Evolutionary conservation across 1,140 invertebrate species (phyloP), one percentile per base, ranked within the genome.

Genomic region (Linepithema humile): DNA sequence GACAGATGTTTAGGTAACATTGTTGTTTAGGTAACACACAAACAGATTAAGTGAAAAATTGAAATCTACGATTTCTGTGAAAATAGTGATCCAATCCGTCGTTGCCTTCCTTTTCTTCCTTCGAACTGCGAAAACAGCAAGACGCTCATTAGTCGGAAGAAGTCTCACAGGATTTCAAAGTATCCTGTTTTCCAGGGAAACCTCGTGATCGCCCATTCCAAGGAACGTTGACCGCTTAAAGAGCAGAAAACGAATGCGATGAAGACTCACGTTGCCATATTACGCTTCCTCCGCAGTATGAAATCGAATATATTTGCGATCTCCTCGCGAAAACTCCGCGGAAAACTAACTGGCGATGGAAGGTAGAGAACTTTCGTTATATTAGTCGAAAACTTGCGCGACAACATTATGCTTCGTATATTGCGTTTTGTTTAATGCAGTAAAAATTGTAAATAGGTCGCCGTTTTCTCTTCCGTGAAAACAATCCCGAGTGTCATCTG

Each of bases 91-190:
- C 2, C 45, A 7, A 12, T 53, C 26, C 10, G 3, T 75, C 75
- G 57, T 35, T 20, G 17, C 26, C 32, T 40, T 35, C 29, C n/a
- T 67, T 59, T 57, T 20, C 59, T 48, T 12, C 40, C 20, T 53
- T 62, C 40, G 17, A 15, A 40, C 60, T 65, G 48, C 23, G 60
- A 83, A 83, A 85, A 89, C 87, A 85, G 29, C 43, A 53, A 40
- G 67, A 35, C 45, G 53, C 77, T 86, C 87, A 82, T 89, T 89
- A 89, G 84, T 57, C 60, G 87, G 57, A 69, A 85, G 70, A 40
- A 85, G 53, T 78, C 38, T 65, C 29, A 20, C 10, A 32, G 53
- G 78, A 85, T 89, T 75, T 80, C 82, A 78, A 89, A 85, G 67
- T 26, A 85, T 83, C 78, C 78, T 77, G 86, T 88, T 88, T 82